Evolutionary conservation across 2,113 vertebrate genomes (phyloP).

Genomic region (Erythrolamprus reginae): DNA sequence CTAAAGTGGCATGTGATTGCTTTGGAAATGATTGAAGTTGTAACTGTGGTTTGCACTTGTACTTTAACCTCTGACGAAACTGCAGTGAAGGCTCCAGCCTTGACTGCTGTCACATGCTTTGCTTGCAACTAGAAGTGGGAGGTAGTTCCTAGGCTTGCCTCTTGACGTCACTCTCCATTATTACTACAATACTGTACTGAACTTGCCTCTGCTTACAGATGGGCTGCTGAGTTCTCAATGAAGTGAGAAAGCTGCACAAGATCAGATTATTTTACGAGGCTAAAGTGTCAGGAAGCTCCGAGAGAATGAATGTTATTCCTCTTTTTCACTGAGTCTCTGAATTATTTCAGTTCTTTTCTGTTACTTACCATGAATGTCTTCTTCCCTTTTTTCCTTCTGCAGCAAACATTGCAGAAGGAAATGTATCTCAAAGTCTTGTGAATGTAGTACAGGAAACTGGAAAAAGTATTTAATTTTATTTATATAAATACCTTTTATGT

Average conservation of each 20-base stretch:
- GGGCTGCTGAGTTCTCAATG: slow-evolving; percentile 49
- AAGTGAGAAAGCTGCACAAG: slow-evolving; percentile 29
- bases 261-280: slow-evolving; percentile 29
- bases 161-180: slow-evolving; percentile 56
- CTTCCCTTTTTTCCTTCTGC: slow-evolving; percentile 1
- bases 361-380: rapidly evolving
- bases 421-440: rapidly evolving
- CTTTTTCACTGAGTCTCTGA: slow-evolving; percentile 52
- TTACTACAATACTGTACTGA: slow-evolving; percentile 59
- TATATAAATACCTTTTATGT: slow-evolving; percentile 45
- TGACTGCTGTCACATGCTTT: slow-evolving; percentile 62
- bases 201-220: slow-evolving; percentile 55
- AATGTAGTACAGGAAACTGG: not conserved
- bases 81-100: slow-evolving; percentile 64
- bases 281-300: slow-evolving; percentile 37
- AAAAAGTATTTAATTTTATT: slow-evolving; percentile 8
- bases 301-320: slow-evolving; percentile 4
- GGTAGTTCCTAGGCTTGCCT: slow-evolving; percentile 46
- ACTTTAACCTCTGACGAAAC: slow-evolving; percentile 74
- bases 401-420: not conserved
- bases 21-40: slow-evolving; percentile 48
- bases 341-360: slow-evolving; percentile 13
- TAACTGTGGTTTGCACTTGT: slow-evolving; percentile 51
- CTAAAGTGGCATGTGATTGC: slow-evolving; percentile 41
- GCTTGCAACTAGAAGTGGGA: slow-evolving; percentile 52